phyloP scores from a whole-genome alignment of 2,797 vertebrate species.

The Aeoliscus strigatus region DNA sequence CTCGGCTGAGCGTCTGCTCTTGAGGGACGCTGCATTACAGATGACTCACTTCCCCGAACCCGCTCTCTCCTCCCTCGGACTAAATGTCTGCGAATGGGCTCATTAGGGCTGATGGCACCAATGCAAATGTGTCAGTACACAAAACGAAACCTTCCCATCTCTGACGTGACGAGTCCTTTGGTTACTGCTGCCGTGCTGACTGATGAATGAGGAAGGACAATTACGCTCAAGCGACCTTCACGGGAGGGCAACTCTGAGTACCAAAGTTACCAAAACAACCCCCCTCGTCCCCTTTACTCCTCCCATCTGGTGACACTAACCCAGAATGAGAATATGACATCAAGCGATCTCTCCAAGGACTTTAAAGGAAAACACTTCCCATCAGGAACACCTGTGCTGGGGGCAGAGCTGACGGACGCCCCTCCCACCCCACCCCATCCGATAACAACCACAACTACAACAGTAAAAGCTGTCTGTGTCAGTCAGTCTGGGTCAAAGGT shows the following conservation, averaged over 20 bases:
- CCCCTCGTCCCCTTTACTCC: no score
- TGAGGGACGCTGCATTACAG: conserved; percentile 56
- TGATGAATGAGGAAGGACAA: conserved; percentile 13
- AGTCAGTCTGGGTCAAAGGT: not conserved
- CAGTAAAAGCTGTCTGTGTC: conserved; percentile 41
- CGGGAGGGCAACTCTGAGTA: not conserved
- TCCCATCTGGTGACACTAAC: conserved; percentile 38
- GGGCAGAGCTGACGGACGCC: conserved; percentile 56
- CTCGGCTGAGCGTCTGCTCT: conserved; percentile 45
- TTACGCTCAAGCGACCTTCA: conserved; percentile 15
- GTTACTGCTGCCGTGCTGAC: no score
- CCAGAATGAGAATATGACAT: conserved; percentile 49
- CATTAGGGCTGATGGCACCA: conserved; percentile 19
- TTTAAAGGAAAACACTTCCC: conserved; percentile 26
- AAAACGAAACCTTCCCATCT: no score
- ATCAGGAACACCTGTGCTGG: conserved; percentile 52
- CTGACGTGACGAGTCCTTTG: no score
- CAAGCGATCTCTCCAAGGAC: no score
- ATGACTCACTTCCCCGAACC: conserved; percentile 39
- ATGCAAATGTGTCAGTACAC: conserved; percentile 31
- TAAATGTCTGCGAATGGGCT: conserved; percentile 37
- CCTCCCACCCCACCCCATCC: no score
- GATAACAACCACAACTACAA: conserved; percentile 36
- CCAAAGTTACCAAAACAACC: conserved; percentile 36
- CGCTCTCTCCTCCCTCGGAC: conserved; percentile 41